phyloP scores from a whole-genome alignment of 2,888 invertebrate species.

The Chorisops tibialis region DNA sequence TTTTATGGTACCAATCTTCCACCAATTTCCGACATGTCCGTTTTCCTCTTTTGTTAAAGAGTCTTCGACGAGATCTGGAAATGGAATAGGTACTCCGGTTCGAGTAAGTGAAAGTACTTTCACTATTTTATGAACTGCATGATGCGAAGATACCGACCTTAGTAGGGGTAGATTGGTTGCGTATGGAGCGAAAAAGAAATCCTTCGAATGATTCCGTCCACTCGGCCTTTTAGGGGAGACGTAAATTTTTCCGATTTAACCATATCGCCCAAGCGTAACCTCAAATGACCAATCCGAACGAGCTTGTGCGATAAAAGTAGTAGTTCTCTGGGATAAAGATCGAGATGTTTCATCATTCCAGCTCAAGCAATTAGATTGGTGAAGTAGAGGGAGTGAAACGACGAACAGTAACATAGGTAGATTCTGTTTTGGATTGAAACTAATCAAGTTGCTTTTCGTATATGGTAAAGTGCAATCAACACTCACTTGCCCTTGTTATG shows the following conservation, averaged over 20 bases:
- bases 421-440: conserved; percentile 21
- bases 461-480: conserved; percentile 21
- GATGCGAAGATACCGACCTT: background rate
- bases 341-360: too few species aligned
- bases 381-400: too few species aligned
- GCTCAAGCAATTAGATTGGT: too few species aligned
- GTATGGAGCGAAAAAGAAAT: too few species aligned
- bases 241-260: background rate
- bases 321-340: too few species aligned
- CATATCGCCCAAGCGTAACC: conserved; percentile 18
- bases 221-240: background rate
- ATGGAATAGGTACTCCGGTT: background rate
- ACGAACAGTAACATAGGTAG: too few species aligned
- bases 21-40: conserved; percentile 3
- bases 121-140: too few species aligned
- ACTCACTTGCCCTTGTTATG: conserved; percentile 15
- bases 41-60: background rate
- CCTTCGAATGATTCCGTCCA: background rate
- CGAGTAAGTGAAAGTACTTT: conserved; percentile 4
- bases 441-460: conserved; percentile 30
- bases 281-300: conserved; percentile 26
- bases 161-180: conserved; percentile 16
- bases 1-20: conserved; percentile 24
- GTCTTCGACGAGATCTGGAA: background rate
- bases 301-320: conserved; percentile 26